phyloP scores from a whole-genome alignment of 2,797 vertebrate genomes.

The Acridotheres tristis region DNA sequence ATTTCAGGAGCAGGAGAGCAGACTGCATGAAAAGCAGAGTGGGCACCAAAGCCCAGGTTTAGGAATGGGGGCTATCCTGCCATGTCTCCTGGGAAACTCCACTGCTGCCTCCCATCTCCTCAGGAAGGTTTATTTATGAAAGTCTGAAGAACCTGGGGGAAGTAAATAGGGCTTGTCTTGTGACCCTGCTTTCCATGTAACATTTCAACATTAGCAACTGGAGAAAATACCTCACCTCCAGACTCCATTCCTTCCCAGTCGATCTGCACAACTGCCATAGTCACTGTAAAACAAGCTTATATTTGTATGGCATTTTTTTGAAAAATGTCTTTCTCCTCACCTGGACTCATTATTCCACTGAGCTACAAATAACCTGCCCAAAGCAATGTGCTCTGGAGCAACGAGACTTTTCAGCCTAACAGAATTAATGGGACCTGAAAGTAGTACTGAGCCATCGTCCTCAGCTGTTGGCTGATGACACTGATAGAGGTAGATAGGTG shows the following conservation, averaged over 20 bases:
- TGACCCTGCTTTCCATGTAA: neutral
- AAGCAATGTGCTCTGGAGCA: neutral
- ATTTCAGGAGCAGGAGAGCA: neutral
- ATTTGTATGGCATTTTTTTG: neutral
- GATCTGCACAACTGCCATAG: accelerated
- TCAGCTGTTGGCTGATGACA: neutral
- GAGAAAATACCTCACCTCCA: neutral
- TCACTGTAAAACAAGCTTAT: neutral
- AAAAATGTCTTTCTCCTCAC: neutral
- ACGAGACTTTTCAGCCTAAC: neutral
- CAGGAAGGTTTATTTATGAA: neutral
- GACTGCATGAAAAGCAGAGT: neutral
- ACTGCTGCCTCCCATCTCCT: neutral
- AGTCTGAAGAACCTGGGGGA: neutral
- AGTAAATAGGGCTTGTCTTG: neutral
- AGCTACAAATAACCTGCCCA: neutral
- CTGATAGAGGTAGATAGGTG: neutral
- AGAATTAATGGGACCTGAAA: neutral
- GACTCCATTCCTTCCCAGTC: neutral
- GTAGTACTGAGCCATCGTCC: accelerated
- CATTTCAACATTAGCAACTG: neutral
- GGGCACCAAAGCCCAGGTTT: neutral
- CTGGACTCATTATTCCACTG: neutral
- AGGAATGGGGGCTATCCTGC: accelerated
- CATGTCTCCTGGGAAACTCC: neutral